Conservation (phyloP, 2,888 invertebrate species). For the Brachynemurus nebulosus region DNA sequence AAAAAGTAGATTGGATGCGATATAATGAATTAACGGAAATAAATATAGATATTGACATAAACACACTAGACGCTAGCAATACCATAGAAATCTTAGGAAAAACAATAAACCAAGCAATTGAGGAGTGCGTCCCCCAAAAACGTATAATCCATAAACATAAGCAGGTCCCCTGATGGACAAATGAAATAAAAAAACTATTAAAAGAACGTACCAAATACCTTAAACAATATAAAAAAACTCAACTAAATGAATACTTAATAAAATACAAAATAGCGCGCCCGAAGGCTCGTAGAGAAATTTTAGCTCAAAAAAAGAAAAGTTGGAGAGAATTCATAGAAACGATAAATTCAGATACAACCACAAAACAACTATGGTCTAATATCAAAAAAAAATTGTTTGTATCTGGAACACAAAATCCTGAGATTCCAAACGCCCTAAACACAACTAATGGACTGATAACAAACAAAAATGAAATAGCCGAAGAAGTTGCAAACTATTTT, state of each 20-base stretch:
- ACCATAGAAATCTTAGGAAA: not conserved
- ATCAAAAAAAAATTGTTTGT: not conserved
- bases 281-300: not conserved
- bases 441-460: not conserved
- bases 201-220: not conserved
- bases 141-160: not conserved
- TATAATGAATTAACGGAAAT: not conserved
- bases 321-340: not conserved
- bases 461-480: not conserved
- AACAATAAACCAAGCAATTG: not conserved
- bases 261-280: not conserved
- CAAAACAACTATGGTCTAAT: not conserved
- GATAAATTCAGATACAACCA: not conserved
- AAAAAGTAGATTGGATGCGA: not conserved
- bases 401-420: not conserved
- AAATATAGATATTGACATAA: not conserved
- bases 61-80: not conserved
- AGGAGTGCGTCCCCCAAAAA: not conserved
- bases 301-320: not conserved
- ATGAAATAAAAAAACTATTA: not conserved
- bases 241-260: not conserved
- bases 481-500: not conserved
- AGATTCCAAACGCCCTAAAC: not conserved
- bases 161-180: not conserved
- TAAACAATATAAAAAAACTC: not conserved